phyloP scores from a whole-genome alignment of 2,113 vertebrate species.

The Malurus elegans region DNA sequence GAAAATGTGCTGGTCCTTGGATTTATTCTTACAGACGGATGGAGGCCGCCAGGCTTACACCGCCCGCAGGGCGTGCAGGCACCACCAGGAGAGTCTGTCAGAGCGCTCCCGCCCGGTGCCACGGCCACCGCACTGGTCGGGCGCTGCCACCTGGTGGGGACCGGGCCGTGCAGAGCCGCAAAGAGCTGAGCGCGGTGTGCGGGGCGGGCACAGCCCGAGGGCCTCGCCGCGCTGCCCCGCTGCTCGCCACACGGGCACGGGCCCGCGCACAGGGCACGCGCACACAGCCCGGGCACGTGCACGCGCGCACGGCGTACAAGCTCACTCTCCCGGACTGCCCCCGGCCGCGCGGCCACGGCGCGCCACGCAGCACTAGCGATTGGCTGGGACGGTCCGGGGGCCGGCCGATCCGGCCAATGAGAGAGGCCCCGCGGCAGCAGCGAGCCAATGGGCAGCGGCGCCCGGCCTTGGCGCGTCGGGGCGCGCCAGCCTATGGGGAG shows the following conservation, averaged over 20 bases:
- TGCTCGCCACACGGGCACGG: not conserved
- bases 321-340: rapidly evolving
- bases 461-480: not conserved
- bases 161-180: rapidly evolving
- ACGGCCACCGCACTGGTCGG: rapidly evolving
- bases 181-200: rapidly evolving
- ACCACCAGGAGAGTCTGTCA: rapidly evolving
- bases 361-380: not conserved
- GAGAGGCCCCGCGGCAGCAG: rapidly evolving
- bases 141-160: not conserved
- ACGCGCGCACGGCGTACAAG: no score
- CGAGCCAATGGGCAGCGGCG: not conserved
- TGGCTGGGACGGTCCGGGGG: rapidly evolving
- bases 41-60: rapidly evolving
- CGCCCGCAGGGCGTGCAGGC: rapidly evolving
- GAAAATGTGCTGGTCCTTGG: rapidly evolving
- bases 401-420: not conserved
- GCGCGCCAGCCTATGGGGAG: not conserved
- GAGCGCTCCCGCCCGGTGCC: rapidly evolving
- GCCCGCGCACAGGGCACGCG: not conserved
- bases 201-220: not conserved
- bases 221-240: not conserved
- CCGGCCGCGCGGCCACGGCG: no score
- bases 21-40: rapidly evolving
- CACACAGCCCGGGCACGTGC: no score